Evolutionary conservation across 2,888 invertebrate genomes (phyloP), one percentile per base, ranked within the genome.

Genomic region (Brachyptera risi): DNA sequence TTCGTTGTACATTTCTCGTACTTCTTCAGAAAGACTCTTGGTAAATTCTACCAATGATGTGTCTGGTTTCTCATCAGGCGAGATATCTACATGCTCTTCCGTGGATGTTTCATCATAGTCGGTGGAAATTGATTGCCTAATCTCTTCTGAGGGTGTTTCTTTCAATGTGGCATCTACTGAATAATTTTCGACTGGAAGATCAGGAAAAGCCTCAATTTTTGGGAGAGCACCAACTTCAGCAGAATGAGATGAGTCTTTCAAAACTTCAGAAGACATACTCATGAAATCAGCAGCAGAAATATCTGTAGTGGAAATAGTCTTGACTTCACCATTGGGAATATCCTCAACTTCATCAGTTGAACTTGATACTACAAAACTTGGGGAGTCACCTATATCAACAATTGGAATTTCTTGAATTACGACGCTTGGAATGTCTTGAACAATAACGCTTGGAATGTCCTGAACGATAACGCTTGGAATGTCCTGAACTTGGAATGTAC

Each of bases 21-120:
- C 19, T 21, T 54, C 54, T 37, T 54, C 35, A 37, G 54, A 54
- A 1, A 54, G 23, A 37, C 35, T 54, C 37, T 54, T 54, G 3
- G 19, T n/a, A 15, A 54, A 21, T 19, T 35, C 54, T 21, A 13
- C 17, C 37, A 47, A 21, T 7, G 23, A 21, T n/a, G 47, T 17
- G n/a, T 47, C 47, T n/a, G n/a, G n/a, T n/a, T n/a, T n/a, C n/a
- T n/a, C n/a, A n/a, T n/a, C n/a, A n/a, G n/a, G n/a, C 31, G 31
- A 7, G 5, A 7, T 11, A 9, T 23, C 47, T 13, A 24, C n/a
- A 21, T 17, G 47, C 19, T 47, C 47, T 3, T 47, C 47, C 1
- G 23, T 47, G 1, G 47, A 47, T 3, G 24, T n/a, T 17, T 24
- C 47, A 11, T 47, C 47, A 13, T 24, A 47, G 13, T 47, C 47